phyloP scores from a whole-genome alignment of 2,888 invertebrate species.

The Callyntrura sp. region DNA sequence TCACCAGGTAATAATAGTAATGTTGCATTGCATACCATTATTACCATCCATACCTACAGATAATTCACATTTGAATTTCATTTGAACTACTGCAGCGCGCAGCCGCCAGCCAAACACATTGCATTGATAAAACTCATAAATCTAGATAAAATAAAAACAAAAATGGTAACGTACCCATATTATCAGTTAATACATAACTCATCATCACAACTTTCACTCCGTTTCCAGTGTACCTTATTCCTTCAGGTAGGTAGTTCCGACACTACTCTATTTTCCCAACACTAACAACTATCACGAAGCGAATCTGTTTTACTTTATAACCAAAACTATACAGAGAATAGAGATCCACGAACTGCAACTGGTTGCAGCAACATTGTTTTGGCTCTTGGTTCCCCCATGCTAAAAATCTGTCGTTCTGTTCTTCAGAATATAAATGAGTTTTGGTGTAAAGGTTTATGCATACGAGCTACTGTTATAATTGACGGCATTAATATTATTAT shows the following conservation, averaged over 20 bases:
- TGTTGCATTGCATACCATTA: no score
- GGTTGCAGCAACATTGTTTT: no score
- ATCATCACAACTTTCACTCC: not conserved
- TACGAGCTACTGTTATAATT: not conserved
- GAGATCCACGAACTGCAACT: not conserved
- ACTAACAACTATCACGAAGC: no score
- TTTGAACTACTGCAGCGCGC: not conserved
- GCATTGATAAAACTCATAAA: not conserved
- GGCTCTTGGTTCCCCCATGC: no score
- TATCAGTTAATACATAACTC: not conserved
- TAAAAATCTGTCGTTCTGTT: no score
- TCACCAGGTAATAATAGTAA: no score
- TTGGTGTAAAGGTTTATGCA: not conserved
- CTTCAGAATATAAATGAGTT: no score
- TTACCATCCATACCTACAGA: no score
- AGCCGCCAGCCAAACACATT: not conserved
- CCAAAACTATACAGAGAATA: not conserved
- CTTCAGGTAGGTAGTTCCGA: not conserved
- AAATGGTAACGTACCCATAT: constrained; percentile 1
- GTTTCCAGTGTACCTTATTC: not conserved
- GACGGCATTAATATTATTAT: not conserved
- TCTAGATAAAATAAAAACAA: not conserved
- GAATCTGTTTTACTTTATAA: not conserved
- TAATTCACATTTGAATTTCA: no score
- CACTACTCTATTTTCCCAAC: no score